A percentile compares a stretch with the other conserved stretches of the same genome.
These are phyloP conservation scores for Hipposideros larvatus DNA, from an alignment of 2,797 vertebrate species.

Conservation along the genomic window DNA sequence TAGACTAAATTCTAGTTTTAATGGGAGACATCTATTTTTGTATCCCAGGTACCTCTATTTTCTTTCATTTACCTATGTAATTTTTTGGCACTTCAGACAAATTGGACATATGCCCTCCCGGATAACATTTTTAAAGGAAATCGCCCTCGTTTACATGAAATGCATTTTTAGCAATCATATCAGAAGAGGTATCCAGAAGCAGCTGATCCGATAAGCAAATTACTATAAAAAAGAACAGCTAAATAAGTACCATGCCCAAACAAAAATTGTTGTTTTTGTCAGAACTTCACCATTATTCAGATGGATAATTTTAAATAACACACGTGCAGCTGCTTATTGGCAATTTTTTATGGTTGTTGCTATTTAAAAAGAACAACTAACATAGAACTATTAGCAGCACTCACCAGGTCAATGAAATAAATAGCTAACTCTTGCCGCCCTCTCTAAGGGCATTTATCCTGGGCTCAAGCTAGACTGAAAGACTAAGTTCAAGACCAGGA, in stretches of 20 bases:
- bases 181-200: conserved; percentile 43
- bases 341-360: not conserved
- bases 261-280: conserved; percentile 39
- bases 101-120: not conserved
- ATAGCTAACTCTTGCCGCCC: not conserved
- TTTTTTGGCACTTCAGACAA: conserved; percentile 26
- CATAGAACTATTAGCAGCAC: not conserved
- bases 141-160: conserved; percentile 3
- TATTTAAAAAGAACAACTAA: conserved; percentile 48
- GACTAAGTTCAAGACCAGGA: not conserved
- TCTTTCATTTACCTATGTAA: not conserved
- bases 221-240: conserved; percentile 11
- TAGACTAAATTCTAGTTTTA: conserved; percentile 29
- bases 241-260: conserved; percentile 12
- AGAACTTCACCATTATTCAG: conserved; percentile 41
- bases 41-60: not conserved
- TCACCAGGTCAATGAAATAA: not conserved
- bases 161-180: conserved; percentile 54
- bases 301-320: conserved; percentile 13
- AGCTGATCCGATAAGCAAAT: conserved; percentile 42
- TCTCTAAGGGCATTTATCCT: not conserved
- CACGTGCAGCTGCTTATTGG: not conserved
- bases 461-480: not conserved
- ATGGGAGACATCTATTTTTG: not conserved
- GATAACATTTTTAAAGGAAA: not conserved